Evolutionary conservation across 2,888 invertebrate genomes (phyloP).

Genomic region (Euplagia quadripunctaria): DNA sequence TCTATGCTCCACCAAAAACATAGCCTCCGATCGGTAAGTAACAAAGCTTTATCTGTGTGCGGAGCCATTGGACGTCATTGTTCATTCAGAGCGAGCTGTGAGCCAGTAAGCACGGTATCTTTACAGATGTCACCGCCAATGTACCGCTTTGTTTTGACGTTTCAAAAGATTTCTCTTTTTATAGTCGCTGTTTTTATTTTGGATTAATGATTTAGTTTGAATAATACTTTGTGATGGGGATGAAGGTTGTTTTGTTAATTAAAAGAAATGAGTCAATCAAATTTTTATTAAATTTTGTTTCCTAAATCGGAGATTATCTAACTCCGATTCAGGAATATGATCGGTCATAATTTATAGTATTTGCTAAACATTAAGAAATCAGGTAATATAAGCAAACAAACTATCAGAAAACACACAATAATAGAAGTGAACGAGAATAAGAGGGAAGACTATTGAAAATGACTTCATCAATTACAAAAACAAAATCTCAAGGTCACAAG

Average conservation of each 20-base stretch:
- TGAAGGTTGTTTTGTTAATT: conserved; percentile 1
- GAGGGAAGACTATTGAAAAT: too few species aligned
- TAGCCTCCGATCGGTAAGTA: conserved; percentile 5
- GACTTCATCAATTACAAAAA: too few species aligned
- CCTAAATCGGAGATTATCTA: not conserved
- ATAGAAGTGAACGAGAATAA: too few species aligned
- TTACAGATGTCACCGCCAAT: conserved; percentile 48
- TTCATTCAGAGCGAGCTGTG: conserved; percentile 44
- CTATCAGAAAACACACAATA: too few species aligned
- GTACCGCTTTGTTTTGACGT: conserved; percentile 42
- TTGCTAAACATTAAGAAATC: not conserved
- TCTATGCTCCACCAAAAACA: not conserved
- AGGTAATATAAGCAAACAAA: too few species aligned
- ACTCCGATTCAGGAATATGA: too few species aligned
- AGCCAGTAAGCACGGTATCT: conserved; percentile 50
- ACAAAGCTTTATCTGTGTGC: conserved; percentile 51
- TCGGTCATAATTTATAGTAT: too few species aligned
- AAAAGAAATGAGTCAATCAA: not conserved
- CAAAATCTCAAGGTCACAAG: too few species aligned
- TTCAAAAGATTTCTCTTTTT: conserved; percentile 37
- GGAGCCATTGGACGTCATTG: conserved; percentile 49
- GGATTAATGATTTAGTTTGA: conserved; percentile 41
- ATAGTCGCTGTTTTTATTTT: conserved; percentile 24
- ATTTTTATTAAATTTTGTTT: not conserved
- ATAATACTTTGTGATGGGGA: conserved; percentile 1